These are phyloP conservation scores for Seladonia tumulorum DNA, from an alignment of 2,888 invertebrate species.

Conservation along the genomic window DNA sequence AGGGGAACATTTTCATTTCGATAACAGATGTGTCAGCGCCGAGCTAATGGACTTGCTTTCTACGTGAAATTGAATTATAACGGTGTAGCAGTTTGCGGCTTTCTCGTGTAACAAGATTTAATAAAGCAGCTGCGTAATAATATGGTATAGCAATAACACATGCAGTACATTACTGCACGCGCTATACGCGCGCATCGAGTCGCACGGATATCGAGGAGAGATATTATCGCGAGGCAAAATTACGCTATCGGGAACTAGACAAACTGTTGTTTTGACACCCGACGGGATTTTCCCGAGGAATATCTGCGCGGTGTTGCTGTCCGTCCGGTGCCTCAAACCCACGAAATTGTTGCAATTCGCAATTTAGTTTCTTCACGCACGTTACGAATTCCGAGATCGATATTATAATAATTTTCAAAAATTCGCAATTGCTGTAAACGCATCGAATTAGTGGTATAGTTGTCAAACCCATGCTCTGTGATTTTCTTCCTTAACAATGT, in stretches of 20 bases:
- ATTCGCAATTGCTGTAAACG: neutral
- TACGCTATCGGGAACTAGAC: conserved; percentile 34
- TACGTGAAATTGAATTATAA: conserved; percentile 71
- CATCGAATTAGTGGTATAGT: no score
- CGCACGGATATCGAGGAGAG: conserved; percentile 42
- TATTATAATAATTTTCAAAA: neutral
- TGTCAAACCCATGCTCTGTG: no score
- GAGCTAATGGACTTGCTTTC: conserved; percentile 71
- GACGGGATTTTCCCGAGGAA: neutral
- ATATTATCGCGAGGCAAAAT: conserved; percentile 50
- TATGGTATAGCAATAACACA: conserved; percentile 67
- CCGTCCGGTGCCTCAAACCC: neutral
- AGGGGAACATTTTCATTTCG: conserved; percentile 65
- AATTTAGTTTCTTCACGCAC: neutral
- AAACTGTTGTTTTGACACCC: conserved; percentile 7
- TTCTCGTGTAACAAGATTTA: conserved; percentile 71
- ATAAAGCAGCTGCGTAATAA: conserved; percentile 71
- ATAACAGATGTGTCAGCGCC: conserved; percentile 53
- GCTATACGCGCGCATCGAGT: conserved; percentile 43
- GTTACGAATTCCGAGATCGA: neutral
- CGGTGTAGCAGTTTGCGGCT: conserved; percentile 70
- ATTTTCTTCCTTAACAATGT: no score
- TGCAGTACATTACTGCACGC: conserved; percentile 58
- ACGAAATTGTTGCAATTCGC: neutral
- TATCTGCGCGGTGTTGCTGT: neutral